A percentile compares a stretch with the other conserved stretches of the same genome.
phyloP scores from a whole-genome alignment of 2,888 invertebrate genomes.

The Cerastis leucographa region DNA sequence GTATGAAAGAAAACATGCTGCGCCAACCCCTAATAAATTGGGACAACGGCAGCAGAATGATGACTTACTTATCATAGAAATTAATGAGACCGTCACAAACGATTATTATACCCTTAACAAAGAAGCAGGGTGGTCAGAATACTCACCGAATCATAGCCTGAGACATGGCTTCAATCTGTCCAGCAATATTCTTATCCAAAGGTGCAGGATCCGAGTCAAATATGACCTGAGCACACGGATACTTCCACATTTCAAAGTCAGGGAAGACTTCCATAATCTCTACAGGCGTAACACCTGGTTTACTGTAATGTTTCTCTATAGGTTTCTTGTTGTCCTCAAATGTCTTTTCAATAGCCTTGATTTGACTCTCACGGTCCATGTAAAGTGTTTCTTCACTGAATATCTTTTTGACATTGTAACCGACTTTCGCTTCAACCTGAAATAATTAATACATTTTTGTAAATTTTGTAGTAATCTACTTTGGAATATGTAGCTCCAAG shows the following conservation, averaged over 20 bases:
- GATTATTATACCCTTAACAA: too few species aligned
- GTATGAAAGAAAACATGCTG: too few species aligned
- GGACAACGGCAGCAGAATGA: too few species aligned
- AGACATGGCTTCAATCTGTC: constrained; percentile 99
- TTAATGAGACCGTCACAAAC: too few species aligned
- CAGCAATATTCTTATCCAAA: constrained; percentile 95
- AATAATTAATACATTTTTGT: constrained; percentile 50
- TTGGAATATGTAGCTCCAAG: background rate
- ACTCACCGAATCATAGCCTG: constrained; percentile 98
- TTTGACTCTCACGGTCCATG: constrained; percentile 99
- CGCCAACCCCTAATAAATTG: too few species aligned
- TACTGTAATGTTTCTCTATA: constrained; percentile 98
- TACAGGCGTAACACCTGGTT: constrained; percentile 97
- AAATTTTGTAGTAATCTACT: background rate
- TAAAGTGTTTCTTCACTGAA: constrained; percentile 97
- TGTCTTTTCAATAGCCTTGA: constrained; percentile 99
- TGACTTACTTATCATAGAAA: too few species aligned
- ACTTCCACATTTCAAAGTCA: constrained; percentile 99
- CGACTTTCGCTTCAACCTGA: constrained; percentile 98
- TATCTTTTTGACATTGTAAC: constrained; percentile 99
- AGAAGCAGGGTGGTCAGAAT: background rate
- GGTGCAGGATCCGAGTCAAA: constrained; percentile 99
- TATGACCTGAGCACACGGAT: constrained; percentile 99
- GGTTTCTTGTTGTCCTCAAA: constrained; percentile 97
- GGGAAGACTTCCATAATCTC: constrained; percentile 97